Percentiles rank a stretch among this genome's conserved stretches.
Evolutionary conservation across 2,797 vertebrate species (phyloP).

Genomic region (Sebastes umbrosus): DNA sequence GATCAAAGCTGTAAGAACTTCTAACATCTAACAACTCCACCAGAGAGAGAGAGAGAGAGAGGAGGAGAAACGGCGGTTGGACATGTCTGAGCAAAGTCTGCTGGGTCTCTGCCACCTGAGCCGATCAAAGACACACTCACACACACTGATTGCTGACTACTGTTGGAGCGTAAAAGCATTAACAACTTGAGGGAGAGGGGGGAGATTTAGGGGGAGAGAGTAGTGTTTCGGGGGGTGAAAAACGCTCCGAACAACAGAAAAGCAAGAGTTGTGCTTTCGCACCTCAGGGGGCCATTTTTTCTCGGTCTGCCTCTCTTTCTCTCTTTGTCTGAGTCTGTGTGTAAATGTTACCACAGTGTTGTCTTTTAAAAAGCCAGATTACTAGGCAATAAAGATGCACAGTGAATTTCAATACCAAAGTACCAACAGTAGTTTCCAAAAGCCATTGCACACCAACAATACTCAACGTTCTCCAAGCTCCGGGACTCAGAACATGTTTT

Average conservation of each 20-base stretch:
- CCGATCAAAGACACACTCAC: slow-evolving; percentile 61
- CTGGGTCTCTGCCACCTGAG: slow-evolving; percentile 55
- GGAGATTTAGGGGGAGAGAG: neutral
- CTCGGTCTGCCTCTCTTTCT: neutral
- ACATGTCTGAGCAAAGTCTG: slow-evolving; percentile 69
- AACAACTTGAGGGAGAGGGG: slow-evolving; percentile 29
- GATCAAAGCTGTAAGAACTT: slow-evolving; percentile 59
- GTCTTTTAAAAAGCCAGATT: slow-evolving; percentile 23
- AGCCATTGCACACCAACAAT: neutral
- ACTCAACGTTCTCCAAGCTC: neutral
- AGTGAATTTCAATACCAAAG: slow-evolving; percentile 28
- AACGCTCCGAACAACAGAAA: slow-evolving; percentile 16
- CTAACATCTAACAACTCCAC: slow-evolving; percentile 25
- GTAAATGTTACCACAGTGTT: slow-evolving; percentile 20
- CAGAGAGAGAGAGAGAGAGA: neutral
- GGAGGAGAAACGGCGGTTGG: slow-evolving; percentile 24
- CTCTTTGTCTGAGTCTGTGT: slow-evolving; percentile 13
- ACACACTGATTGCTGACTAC: slow-evolving; percentile 29
- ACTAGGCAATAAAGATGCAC: slow-evolving; percentile 22
- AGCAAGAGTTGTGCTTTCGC: slow-evolving; percentile 32
- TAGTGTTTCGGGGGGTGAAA: slow-evolving; percentile 4
- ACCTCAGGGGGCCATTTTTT: slow-evolving; percentile 28
- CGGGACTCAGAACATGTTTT: neutral
- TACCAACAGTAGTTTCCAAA: neutral
- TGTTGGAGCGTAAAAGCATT: slow-evolving; percentile 50